Percentiles rank a stretch among this genome's conserved stretches.
phyloP scores from a whole-genome alignment of 1,140 invertebrate genomes.

The Leguminivora glycinivorella region DNA sequence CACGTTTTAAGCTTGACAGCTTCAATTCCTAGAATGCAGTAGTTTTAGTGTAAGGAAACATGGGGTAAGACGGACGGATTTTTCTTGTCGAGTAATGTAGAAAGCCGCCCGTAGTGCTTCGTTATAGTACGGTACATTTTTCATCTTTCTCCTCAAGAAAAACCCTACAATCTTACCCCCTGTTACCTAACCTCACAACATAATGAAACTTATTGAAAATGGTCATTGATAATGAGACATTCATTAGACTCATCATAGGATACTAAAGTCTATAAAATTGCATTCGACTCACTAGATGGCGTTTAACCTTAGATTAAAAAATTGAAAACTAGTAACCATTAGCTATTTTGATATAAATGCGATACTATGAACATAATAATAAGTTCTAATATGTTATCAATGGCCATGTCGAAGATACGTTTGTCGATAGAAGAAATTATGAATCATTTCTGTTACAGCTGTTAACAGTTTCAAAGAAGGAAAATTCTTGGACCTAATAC shows the following conservation, averaged over 20 bases:
- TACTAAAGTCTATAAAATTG: too few relatives aligned
- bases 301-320: neutral
- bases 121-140: too few relatives aligned
- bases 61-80: too few relatives aligned
- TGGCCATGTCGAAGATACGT: neutral
- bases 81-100: too few relatives aligned
- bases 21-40: neutral
- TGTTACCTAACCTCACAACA: too few relatives aligned
- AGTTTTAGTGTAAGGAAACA: neutral
- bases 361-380: too few relatives aligned
- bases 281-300: neutral
- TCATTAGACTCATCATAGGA: neutral
- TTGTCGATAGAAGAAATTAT: neutral
- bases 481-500: slow-evolving; percentile 40
- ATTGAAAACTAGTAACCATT: too few relatives aligned
- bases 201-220: neutral
- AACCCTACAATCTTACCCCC: too few relatives aligned
- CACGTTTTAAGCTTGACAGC: neutral
- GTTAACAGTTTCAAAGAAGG: slow-evolving; percentile 29
- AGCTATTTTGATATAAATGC: too few relatives aligned
- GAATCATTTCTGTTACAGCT: slow-evolving; percentile 35
- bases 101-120: too few relatives aligned
- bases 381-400: neutral
- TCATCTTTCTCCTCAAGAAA: too few relatives aligned
- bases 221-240: neutral